A percentile compares a stretch with the other conserved stretches of the same genome.
Conservation (phyloP, 2,113 vertebrate genomes). For the Nothobranchius kuhntae region DNA sequence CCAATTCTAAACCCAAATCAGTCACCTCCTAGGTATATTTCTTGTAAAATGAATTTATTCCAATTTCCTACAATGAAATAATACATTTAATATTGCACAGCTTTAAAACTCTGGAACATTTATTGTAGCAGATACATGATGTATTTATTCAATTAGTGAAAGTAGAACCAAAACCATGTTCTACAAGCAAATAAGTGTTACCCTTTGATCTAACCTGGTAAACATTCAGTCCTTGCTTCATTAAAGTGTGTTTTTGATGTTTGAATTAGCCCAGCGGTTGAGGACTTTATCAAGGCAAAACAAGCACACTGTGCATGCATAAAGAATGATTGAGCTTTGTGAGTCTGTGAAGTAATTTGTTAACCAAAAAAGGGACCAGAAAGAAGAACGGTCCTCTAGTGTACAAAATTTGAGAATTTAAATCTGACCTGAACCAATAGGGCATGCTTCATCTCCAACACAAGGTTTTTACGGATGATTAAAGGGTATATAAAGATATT, state of each 20-base stretch:
- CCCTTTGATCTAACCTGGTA: constrained; percentile 30
- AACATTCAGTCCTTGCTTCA: not conserved
- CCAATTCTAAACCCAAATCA: not conserved
- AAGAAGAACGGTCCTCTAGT: not conserved
- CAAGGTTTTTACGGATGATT: too few relatives aligned
- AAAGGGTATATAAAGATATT: too few relatives aligned
- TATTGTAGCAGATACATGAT: not conserved
- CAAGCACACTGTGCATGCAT: not conserved
- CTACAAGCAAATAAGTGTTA: constrained; percentile 1
- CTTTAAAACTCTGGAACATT: constrained; percentile 10
- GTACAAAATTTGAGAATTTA: not conserved
- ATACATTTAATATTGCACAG: not conserved
- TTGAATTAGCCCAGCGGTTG: not conserved
- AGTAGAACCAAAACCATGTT: not conserved
- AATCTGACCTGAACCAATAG: too few relatives aligned
- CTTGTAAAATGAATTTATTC: too few relatives aligned
- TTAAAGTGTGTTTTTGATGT: constrained; percentile 23
- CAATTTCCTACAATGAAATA: too few relatives aligned
- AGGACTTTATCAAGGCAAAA: constrained; percentile 26
- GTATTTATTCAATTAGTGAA: constrained; percentile 19
- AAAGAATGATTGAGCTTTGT: constrained; percentile 1
- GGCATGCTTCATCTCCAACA: too few relatives aligned
- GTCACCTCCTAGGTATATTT: not conserved
- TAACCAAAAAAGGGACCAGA: not conserved
- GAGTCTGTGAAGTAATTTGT: not conserved